Percentiles rank a stretch among this genome's conserved stretches.
Conservation (phyloP, 2,888 invertebrate genomes). For the Augiades crinisus region DNA sequence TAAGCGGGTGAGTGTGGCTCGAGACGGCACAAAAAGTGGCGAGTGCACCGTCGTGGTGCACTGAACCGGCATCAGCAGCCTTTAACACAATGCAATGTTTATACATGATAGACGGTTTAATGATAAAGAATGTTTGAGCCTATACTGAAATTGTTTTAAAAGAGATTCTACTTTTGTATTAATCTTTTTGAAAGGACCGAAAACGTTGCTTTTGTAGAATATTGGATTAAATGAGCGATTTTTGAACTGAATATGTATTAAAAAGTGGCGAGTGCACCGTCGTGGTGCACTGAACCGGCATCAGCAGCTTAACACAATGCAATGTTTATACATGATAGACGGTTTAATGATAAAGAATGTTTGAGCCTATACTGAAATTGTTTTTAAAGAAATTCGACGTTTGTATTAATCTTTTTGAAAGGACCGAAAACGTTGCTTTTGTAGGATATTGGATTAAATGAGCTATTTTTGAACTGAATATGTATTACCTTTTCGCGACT, state of each 20-base stretch:
- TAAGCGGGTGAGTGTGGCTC: conserved; percentile 73
- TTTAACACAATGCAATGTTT: conserved; percentile 9
- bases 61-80: conserved; percentile 45
- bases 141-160: background rate
- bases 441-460: no score
- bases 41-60: conserved; percentile 57
- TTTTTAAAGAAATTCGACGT: no score
- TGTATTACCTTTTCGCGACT: no score
- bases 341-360: background rate
- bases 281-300: conserved; percentile 60
- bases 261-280: conserved; percentile 58
- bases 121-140: background rate
- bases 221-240: no score
- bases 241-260: no score
- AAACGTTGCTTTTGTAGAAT: no score
- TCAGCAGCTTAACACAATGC: conserved; percentile 17
- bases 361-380: background rate
- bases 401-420: no score
- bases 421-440: no score
- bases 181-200: no score
- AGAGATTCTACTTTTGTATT: no score
- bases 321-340: conserved; percentile 2
- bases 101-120: background rate
- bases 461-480: no score
- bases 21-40: conserved; percentile 60